phyloP scores from a whole-genome alignment of 1,140 invertebrate species.

The Laupala kohalensis region DNA sequence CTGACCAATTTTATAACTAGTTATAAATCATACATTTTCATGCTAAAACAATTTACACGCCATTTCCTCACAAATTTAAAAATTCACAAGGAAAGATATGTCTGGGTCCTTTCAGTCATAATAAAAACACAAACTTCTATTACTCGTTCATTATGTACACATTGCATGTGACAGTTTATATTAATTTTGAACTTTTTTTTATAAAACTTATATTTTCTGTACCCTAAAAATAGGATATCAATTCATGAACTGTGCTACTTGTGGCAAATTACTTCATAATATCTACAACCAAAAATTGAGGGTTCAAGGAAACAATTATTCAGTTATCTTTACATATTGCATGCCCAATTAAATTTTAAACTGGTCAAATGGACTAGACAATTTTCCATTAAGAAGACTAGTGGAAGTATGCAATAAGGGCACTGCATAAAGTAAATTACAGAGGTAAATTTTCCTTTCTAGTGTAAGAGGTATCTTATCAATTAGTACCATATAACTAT shows the following conservation, averaged over 20 bases:
- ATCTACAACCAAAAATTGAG: background rate
- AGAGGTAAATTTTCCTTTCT: background rate
- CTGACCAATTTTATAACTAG: background rate
- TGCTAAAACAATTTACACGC: background rate
- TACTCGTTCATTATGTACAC: background rate
- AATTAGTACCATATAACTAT: background rate
- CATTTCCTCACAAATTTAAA: background rate
- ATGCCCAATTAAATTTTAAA: background rate
- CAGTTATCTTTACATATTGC: background rate
- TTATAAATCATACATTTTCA: background rate
- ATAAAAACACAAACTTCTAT: background rate
- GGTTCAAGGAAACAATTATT: background rate
- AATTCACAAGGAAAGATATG: background rate
- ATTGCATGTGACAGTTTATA: background rate
- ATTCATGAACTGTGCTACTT: background rate
- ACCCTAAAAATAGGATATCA: background rate
- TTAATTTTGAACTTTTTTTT: background rate
- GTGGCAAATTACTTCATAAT: background rate
- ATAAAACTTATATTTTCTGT: background rate
- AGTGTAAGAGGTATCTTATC: background rate
- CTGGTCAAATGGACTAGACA: constrained; percentile 5
- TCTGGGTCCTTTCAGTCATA: background rate
- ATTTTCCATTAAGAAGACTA: constrained; percentile 7
- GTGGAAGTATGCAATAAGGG: background rate
- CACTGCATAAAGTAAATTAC: background rate